These are phyloP conservation scores for zebrafish (Danio rerio) DNA, from an alignment of 2,113 vertebrate species.

Conservation along the genomic window DNA sequence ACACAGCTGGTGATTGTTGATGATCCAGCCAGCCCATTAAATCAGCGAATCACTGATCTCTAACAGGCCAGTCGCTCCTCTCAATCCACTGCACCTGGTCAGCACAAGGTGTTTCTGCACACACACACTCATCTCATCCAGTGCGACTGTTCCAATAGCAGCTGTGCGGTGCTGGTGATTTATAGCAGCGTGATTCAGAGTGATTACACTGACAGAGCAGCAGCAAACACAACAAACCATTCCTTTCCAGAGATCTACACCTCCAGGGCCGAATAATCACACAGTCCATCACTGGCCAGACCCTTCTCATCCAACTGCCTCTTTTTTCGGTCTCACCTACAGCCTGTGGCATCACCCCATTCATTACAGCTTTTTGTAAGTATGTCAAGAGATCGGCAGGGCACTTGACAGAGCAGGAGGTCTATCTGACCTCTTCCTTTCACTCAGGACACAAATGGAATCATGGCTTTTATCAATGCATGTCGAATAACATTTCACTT, in stretches of 20 bases:
- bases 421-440: background rate
- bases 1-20: constrained; percentile 27
- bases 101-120: constrained; percentile 41
- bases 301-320: constrained; percentile 28
- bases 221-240: constrained; percentile 68
- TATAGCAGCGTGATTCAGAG: constrained; percentile 71
- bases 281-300: constrained; percentile 30
- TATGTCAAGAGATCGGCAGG: background rate
- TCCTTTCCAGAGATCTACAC: constrained; percentile 61
- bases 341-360: constrained; percentile 27
- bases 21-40: constrained; percentile 30
- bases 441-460: background rate
- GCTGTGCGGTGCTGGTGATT: constrained; percentile 59
- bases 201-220: constrained; percentile 64
- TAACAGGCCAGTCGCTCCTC: constrained; percentile 22
- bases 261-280: constrained; percentile 51
- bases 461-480: background rate
- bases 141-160: constrained; percentile 13
- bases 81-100: constrained; percentile 18
- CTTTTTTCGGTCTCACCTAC: constrained; percentile 4
- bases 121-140: constrained; percentile 16
- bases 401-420: background rate
- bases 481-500: background rate
- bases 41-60: constrained; percentile 22
- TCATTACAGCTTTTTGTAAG: constrained; percentile 27